Base-by-base conservation (phyloP, 2,888 invertebrate genomes). In the Lordiphosa andalusiaca region DNA sequence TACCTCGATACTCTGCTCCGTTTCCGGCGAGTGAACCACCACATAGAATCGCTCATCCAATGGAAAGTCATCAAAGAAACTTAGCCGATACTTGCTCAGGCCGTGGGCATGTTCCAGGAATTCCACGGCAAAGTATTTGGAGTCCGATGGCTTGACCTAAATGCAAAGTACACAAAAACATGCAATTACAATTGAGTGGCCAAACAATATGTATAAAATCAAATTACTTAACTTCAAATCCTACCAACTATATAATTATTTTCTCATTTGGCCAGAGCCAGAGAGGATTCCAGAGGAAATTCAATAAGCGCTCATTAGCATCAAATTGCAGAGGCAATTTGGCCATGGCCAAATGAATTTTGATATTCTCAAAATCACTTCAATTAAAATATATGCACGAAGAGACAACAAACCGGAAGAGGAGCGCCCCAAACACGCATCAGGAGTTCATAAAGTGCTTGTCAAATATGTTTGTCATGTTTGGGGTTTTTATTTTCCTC, bases 111-210 rank as follows among this genome's bases (percentile, higher is more conserved):
- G 89, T 49, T 84, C 81, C 50, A 87, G 73, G 48, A 80, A 73
- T 30, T 82, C 82, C 35, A 90, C 73, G 69, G 80, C 68, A 49
- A 90, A 69, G 61, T 84, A 72, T 53, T 84, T 83, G 48, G 81
- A 47, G 78, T 90, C 85, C n/a, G 90, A 89, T 67, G 90, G 65
- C 70, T 84, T 86, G 9, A 90, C 86, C 89, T 89, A 49, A 16
- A 39, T 30, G 9, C 9, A n/a, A 23, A n/a, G 35, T 12, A 53
- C 9, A 46, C 48, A 46, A 16, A 0, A 40, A 25, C 0, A 39
- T 44, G 62, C 6, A 44, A 16, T 16, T 13, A 38, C 25, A 25
- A 6, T 6, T 6, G 33, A 37, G 12, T 13, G 10, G 21, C 13
- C 23, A 36, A 35, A 36, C 33, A 19, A 40, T 23, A 25, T 41